A percentile compares a stretch with the other conserved stretches of the same genome.
These are phyloP conservation scores for Blomia tropicalis DNA, from an alignment of 2,888 invertebrate species.

Conservation along the genomic window DNA sequence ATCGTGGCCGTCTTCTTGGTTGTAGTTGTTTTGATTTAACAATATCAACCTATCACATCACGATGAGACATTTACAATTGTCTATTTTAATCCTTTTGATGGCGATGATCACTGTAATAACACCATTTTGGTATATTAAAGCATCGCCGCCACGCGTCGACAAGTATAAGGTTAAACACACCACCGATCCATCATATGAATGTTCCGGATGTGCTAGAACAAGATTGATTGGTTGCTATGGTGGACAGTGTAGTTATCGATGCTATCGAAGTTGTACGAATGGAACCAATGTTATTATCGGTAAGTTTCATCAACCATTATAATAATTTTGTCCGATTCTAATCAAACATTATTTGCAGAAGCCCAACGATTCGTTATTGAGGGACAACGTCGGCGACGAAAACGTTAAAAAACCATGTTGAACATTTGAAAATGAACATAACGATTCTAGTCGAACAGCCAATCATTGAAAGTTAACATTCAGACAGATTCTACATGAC, in stretches of 20 bases:
- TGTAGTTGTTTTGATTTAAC: too few relatives aligned
- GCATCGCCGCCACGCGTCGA: too few relatives aligned
- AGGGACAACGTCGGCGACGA: neutral
- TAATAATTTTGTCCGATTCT: neutral
- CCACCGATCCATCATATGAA: slow-evolving; percentile 19
- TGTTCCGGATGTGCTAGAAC: slow-evolving; percentile 18
- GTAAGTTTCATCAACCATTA: neutral
- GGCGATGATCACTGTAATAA: too few relatives aligned
- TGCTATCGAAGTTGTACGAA: slow-evolving; percentile 19
- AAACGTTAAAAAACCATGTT: neutral
- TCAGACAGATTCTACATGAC: too few relatives aligned
- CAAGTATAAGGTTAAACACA: slow-evolving; percentile 1
- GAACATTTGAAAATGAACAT: too few relatives aligned
- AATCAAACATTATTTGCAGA: neutral
- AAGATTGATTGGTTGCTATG: slow-evolving; percentile 17
- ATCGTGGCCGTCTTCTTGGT: too few relatives aligned
- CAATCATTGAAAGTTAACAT: too few relatives aligned
- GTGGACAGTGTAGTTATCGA: slow-evolving; percentile 11
- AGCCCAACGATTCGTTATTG: slow-evolving; percentile 6
- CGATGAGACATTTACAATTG: too few relatives aligned
- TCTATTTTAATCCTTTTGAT: too few relatives aligned
- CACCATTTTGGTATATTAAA: too few relatives aligned
- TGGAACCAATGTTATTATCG: slow-evolving; percentile 9
- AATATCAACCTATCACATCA: too few relatives aligned
- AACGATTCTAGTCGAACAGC: too few relatives aligned